Evolutionary conservation across 2,113 vertebrate genomes (phyloP), one percentile per base, ranked within the genome.

Genomic region (Scortum barcoo): DNA sequence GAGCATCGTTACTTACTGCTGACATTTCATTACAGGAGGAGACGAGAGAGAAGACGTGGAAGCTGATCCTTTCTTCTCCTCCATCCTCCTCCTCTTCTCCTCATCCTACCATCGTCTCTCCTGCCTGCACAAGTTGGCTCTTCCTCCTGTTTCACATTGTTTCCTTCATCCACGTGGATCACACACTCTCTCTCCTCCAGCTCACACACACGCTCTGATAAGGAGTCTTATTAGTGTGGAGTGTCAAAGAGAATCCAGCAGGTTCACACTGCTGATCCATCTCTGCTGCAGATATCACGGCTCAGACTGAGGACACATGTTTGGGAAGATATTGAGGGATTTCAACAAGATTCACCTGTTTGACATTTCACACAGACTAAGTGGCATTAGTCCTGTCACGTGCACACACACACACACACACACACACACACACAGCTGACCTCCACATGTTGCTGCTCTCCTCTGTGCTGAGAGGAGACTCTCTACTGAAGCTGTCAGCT

Each of bases 1-100:
- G 50, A 72, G 46, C 75, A 60, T 69, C 80, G 56, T 87, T 24
- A 84, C 79, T 89, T 74, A 74, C 58, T 57, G 72, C 65, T 81
- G 78, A 69, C 73, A 83, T 44, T 69, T 74, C 30, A 79, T 80
- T 74, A 81, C 20, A 84, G 22, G 38, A 57, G 60, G 22, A 83
- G 50, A 72, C 54, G 30, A 4, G 24, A 80, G 63, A n/a, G 51
- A 54, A 67, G 40, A 44, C 28, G 11, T n/a, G 22, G n/a, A 69
- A 28, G 58, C 72, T 6, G 13, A 26, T 57, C 48, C 6, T 42
- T 22, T 57, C 10, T 50, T 6, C 8, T 44, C 26, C 51, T 65
- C 38, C 16, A 2, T 19, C 51, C 28, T 14, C 26, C 26, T 20
- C 58, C 20, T 10, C 44, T 14, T 17, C 42, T 61, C 3, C 14